These are phyloP conservation scores for Drosophila auraria DNA, from an alignment of 1,140 invertebrate genomes.

Conservation along the genomic window DNA sequence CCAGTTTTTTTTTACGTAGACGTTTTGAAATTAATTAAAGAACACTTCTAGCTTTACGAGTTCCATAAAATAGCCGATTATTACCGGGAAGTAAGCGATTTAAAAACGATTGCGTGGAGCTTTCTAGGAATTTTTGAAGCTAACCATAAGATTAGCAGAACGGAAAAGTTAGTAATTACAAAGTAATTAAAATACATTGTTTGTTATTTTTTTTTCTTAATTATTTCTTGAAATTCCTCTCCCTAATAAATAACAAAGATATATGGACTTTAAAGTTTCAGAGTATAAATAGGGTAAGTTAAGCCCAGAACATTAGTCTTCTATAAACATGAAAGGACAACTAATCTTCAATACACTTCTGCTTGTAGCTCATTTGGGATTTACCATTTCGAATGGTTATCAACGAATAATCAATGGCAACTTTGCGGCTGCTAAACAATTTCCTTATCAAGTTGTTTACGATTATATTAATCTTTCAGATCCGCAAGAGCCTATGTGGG, in stretches of 20 bases:
- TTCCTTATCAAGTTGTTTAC: slow-evolving; percentile 26
- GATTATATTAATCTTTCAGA: background rate
- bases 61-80: no score
- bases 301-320: background rate
- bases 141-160: no score
- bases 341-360: background rate
- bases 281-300: background rate
- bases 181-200: no score
- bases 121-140: no score
- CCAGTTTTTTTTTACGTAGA: no score
- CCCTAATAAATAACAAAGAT: background rate
- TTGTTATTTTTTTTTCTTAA: background rate
- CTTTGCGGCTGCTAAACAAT: slow-evolving; percentile 7
- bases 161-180: no score
- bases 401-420: slow-evolving; percentile 2
- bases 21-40: no score
- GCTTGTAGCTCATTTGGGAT: background rate
- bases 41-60: no score
- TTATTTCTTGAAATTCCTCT: background rate
- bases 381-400: background rate
- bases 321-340: background rate
- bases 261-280: background rate
- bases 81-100: no score
- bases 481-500: background rate
- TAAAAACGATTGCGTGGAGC: no score